phyloP scores from a whole-genome alignment of 2,797 vertebrate species.

The Pitangus sulphuratus region DNA sequence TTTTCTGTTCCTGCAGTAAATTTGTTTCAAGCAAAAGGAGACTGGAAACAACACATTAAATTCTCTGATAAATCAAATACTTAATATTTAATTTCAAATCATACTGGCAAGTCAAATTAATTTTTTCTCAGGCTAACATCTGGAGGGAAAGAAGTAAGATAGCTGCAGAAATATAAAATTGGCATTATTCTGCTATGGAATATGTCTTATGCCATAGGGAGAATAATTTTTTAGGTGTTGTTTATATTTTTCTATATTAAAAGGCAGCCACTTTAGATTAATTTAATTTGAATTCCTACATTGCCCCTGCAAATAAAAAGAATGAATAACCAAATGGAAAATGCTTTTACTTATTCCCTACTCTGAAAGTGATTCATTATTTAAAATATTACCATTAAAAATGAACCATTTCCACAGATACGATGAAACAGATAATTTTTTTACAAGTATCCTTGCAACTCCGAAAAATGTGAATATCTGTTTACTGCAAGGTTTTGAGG shows the following conservation, averaged over 20 bases:
- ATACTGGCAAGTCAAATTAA: background rate
- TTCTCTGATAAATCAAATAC: conserved; percentile 20
- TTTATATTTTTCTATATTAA: conserved; percentile 23
- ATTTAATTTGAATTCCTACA: conserved; percentile 23
- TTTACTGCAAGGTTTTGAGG: conserved; percentile 1
- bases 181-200: background rate
- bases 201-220: background rate
- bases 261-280: background rate
- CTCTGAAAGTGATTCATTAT: conserved; percentile 23
- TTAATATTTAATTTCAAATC: conserved; percentile 39
- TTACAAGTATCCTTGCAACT: background rate
- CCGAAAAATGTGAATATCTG: background rate
- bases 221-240: background rate
- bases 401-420: conserved; percentile 22
- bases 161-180: background rate
- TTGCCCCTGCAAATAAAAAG: conserved; percentile 9
- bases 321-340: conserved; percentile 24
- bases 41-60: conserved; percentile 19
- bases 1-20: conserved; percentile 32
- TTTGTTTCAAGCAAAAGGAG: conserved; percentile 12
- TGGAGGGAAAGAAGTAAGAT: background rate
- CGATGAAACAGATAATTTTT: background rate
- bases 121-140: background rate
- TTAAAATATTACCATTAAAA: conserved; percentile 53
- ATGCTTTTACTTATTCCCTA: conserved; percentile 6